Evolutionary conservation across 2,113 vertebrate species (phyloP), one percentile per base, ranked within the genome.

Genomic region (Leptodactylus fuscus): DNA sequence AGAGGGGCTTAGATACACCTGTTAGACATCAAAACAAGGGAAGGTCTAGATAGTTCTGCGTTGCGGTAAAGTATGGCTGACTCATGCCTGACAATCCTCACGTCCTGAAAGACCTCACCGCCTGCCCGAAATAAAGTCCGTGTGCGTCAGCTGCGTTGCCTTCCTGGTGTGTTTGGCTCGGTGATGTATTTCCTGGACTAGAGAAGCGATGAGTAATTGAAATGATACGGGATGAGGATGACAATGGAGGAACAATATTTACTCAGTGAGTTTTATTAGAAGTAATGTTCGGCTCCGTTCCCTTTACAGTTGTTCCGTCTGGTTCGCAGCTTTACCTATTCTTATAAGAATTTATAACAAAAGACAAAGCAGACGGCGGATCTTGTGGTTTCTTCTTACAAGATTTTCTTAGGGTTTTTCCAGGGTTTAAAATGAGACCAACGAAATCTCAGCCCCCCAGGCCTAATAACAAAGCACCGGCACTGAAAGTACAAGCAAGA

Each of bases 221-320:
- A 71, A 71, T 71, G 69, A 41, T 41, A 71, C 67, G 9, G 20
- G 34, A 34, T 67, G 10, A 69, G 65, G 22, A 69, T 10, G n/a
- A 75, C 73, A 75, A 75, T 46, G n/a, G 70, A 48, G 41, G 18
- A 49, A 41, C 76, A n/a, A 79, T 79, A 55, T 58, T 55, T 79
- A 58, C 76, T 38, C 51, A 79, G 75, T 16, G 49, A 10, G 16
- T 41, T 79, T 79, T 79, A 58, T 60, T 36, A 58, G 29, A 77
- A 20, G 24, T 51, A 34, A 27, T 8, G 27, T 34, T 46, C 60
- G 36, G 75, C 27, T 27, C 27, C 22, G 29, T 36, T 55, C n/a
- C 36, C 15, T 55, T 78, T 55, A 78, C 48, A 55, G 32, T 53
- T 53, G 20, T n/a, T 55, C 27, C 8, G 76, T 79, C 76, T 58